Conservation (phyloP, 2,888 invertebrate species). For the Harpagoxenus sublaevis region DNA sequence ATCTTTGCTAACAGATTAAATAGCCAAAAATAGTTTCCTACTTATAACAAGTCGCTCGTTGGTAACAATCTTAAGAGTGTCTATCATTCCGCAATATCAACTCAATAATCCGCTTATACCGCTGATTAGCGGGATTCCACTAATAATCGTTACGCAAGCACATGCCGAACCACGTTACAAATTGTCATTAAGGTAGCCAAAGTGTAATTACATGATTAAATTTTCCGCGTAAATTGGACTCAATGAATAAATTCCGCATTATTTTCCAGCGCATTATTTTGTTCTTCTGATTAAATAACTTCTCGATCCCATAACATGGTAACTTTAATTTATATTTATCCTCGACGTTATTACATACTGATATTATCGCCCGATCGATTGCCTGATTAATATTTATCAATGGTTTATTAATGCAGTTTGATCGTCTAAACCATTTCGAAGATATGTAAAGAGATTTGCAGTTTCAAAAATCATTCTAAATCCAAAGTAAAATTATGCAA, state of each 20-base stretch:
- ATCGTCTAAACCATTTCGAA: background rate
- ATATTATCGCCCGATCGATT: background rate
- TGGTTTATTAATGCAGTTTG: background rate
- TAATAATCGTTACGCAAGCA: constrained; percentile 51
- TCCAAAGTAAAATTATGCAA: background rate
- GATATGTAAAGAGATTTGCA: background rate
- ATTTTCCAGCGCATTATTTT: constrained; percentile 24
- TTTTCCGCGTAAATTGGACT: constrained; percentile 39
- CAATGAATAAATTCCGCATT: constrained; percentile 32
- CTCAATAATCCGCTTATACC: constrained; percentile 31
- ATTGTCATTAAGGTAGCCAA: constrained; percentile 39
- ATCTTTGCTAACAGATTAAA: background rate
- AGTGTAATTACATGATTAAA: constrained; percentile 47
- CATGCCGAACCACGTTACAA: constrained; percentile 42
- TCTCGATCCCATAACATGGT: constrained; percentile 14
- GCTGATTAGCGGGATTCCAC: constrained; percentile 49
- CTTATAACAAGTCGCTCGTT: background rate
- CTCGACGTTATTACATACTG: background rate
- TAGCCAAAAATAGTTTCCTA: background rate
- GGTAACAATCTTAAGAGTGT: constrained; percentile 28
- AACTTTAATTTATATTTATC: constrained; percentile 29
- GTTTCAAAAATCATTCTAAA: background rate
- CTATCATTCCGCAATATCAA: constrained; percentile 43
- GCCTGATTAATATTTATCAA: constrained; percentile 17
- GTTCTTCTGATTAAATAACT: constrained; percentile 33